phyloP scores from a whole-genome alignment of 1,140 invertebrate species.

The Drosophila tropicalis region DNA sequence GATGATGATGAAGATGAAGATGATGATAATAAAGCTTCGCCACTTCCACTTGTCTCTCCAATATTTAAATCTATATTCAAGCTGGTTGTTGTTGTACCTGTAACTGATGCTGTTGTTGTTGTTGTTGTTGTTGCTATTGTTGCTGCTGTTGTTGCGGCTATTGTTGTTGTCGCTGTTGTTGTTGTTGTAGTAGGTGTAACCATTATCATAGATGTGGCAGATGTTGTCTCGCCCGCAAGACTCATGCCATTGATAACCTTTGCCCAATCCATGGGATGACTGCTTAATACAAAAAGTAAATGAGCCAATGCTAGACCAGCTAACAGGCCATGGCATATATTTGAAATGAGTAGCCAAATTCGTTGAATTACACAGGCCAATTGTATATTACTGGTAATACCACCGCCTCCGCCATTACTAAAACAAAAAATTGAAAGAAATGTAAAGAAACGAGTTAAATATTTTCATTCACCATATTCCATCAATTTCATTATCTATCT shows the following conservation, averaged over 20 bases:
- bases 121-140: neutral
- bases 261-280: constrained; percentile 78
- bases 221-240: constrained; percentile 74
- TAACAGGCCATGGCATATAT: constrained; percentile 82
- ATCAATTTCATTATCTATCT: no score
- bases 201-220: constrained; percentile 28
- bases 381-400: constrained; percentile 75
- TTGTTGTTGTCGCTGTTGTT: constrained; percentile 18
- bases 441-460: neutral
- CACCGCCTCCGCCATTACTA: constrained; percentile 54
- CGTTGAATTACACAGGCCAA: constrained; percentile 82
- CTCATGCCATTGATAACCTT: constrained; percentile 74
- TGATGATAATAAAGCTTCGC: constrained; percentile 17
- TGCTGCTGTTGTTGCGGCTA: neutral
- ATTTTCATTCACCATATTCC: neutral
- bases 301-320: constrained; percentile 82
- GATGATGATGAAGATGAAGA: constrained; percentile 2
- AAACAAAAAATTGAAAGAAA: neutral
- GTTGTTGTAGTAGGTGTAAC: constrained; percentile 14
- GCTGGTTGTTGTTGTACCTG: neutral
- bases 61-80: constrained; percentile 2
- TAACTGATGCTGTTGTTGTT: neutral
- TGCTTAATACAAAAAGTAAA: constrained; percentile 79
- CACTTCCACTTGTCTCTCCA: constrained; percentile 4
- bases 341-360: constrained; percentile 82